Base-by-base conservation (phyloP, 2,113 vertebrate genomes). In the Cricetomys ansorgei region DNA sequence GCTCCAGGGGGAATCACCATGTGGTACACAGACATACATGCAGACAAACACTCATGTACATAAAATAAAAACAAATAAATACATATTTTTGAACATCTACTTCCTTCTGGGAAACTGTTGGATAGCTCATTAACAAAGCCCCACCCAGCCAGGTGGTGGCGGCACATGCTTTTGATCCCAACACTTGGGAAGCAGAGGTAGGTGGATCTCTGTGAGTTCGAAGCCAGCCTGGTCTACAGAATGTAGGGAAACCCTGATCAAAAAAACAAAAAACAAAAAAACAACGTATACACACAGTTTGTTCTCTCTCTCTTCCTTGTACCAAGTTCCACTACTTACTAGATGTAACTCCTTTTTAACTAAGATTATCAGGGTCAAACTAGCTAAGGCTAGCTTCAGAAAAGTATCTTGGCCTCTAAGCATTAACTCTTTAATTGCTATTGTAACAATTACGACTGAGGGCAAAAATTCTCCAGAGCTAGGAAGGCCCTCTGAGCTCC, bases 271-370 rank as follows among this genome's bases (percentile, higher is more conserved):
- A n/a, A n/a, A n/a, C n/a, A n/a, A n/a, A n/a, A n/a, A n/a, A n/a
- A n/a, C n/a, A n/a, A n/a, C n/a, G n/a, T n/a, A n/a, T 19, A 13
- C 4, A 17, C 13, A 25, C 2, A 7, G 1, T 83, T 19, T 48
- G 43, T 31, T 13, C 19, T 57, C 37, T 57, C 31, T n/a, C 77
- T 57, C 76, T 79, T 55, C 19, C 34, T 13, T 59, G 2, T 11
- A 53, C n/a, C 72, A 79, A 57, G 57, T 31, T 45, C 45, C 43
- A 29, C 21, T 53, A 10, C 55, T 7, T 40, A 31, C 25, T 15
- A 15, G 62, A 57, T 19, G 65, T n/a, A 45, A 40, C 37, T 34
- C 43, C 64, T 89, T n/a, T 62, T 23, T 34, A 13, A 31, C 19
- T 57, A 40, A 73, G 45, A 65, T 31, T 62, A 57, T 59, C 40